A percentile compares a stretch with the other conserved stretches of the same genome.
Conservation (phyloP, 2,113 vertebrate species). For the Chamaea fasciata region DNA sequence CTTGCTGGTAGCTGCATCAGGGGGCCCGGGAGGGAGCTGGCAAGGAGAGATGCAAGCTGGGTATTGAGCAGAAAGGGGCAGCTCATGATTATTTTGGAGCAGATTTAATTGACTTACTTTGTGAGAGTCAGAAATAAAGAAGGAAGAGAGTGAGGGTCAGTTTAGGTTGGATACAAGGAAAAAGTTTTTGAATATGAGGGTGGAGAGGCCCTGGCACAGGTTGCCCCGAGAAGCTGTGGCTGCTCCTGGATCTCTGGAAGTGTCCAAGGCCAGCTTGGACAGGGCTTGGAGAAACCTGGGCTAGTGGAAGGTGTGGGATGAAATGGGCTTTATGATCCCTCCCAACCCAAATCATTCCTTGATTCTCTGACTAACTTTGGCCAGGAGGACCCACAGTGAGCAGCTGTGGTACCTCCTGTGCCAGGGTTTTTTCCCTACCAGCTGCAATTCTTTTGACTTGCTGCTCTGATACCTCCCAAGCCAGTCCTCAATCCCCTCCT, state of each 20-base stretch:
- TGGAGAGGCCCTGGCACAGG: background rate
- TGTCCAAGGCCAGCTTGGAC: fast-evolving
- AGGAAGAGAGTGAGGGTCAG: background rate
- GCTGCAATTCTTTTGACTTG: background rate
- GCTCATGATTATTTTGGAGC: background rate
- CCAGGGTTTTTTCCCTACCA: background rate
- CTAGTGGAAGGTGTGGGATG: background rate
- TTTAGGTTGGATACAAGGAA: background rate
- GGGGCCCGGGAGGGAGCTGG: background rate
- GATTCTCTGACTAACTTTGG: background rate
- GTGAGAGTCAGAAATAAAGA: background rate
- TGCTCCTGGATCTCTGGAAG: background rate
- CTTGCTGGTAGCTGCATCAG: background rate
- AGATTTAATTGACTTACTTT: background rate
- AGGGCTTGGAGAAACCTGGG: fast-evolving
- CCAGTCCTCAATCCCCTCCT: background rate
- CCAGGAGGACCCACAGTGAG: background rate
- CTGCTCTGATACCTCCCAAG: background rate
- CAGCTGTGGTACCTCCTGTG: fast-evolving
- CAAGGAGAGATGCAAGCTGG: background rate
- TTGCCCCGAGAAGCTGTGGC: background rate
- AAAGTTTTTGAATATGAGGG: background rate
- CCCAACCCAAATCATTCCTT: background rate
- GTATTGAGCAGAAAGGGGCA: background rate
- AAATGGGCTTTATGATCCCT: background rate